Evolutionary conservation across 2,113 vertebrate genomes (phyloP).

Genomic region (Poeciliopsis retropinna): DNA sequence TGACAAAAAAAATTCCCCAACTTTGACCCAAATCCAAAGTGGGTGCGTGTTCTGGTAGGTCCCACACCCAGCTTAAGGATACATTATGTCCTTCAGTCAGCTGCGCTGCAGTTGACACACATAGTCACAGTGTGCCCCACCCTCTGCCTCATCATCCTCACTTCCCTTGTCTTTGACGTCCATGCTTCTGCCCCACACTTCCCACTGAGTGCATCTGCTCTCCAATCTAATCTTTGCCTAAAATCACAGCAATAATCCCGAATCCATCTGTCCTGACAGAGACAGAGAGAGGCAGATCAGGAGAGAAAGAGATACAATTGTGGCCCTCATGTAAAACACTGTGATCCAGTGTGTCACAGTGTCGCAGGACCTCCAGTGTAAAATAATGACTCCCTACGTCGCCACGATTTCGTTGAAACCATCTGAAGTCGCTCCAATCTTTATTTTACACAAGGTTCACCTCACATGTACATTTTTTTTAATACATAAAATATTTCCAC

Average conservation of each 20-base stretch:
- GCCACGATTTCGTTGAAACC: slow-evolving; percentile 28
- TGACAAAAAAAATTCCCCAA: too few species aligned
- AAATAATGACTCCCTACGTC: slow-evolving; percentile 24
- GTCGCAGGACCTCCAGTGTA: background rate
- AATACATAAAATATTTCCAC: slow-evolving; percentile 60
- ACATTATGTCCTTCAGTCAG: background rate
- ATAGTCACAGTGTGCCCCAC: slow-evolving; percentile 13
- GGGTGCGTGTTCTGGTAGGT: background rate
- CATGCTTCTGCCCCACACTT: slow-evolving; percentile 64
- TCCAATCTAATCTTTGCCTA: slow-evolving; percentile 82
- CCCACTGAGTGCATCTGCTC: slow-evolving; percentile 83
- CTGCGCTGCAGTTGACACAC: slow-evolving; percentile 1
- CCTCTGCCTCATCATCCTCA: slow-evolving; percentile 40
- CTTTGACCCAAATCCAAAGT: background rate
- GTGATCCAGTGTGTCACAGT: slow-evolving; percentile 31
- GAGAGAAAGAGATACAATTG: slow-evolving; percentile 22
- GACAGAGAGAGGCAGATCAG: background rate
- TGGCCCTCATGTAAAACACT: slow-evolving; percentile 20
- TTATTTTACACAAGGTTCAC: slow-evolving; percentile 79
- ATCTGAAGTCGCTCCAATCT: slow-evolving; percentile 54
- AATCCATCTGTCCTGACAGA: slow-evolving; percentile 78
- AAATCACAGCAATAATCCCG: slow-evolving; percentile 83
- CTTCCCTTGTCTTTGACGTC: slow-evolving; percentile 46
- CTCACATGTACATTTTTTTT: slow-evolving; percentile 71
- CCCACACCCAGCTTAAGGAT: background rate